phyloP scores from a whole-genome alignment of 2,888 invertebrate genomes.

The Craniophora ligustri region DNA sequence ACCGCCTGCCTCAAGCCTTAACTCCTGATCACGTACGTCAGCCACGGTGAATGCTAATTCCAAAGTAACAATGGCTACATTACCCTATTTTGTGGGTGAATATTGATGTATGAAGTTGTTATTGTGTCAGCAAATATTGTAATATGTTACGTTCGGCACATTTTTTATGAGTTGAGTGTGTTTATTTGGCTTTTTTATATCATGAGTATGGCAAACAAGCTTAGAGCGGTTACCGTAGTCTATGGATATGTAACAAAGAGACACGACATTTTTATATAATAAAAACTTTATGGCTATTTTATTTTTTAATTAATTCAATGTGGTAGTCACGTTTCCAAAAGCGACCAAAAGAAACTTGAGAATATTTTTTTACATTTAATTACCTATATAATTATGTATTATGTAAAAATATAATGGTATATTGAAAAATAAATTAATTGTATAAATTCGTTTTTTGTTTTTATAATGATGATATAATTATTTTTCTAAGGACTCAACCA shows the following conservation, averaged over 20 bases:
- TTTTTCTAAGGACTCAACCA: conserved; percentile 76
- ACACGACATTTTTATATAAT: too few relatives aligned
- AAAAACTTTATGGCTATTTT: too few relatives aligned
- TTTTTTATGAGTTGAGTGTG: conserved; percentile 24
- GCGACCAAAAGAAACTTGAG: too few relatives aligned
- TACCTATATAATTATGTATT: too few relatives aligned
- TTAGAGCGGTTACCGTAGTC: too few relatives aligned
- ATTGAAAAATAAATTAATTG: too few relatives aligned
- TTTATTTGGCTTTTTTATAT: conserved; percentile 8
- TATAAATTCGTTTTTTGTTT: neutral
- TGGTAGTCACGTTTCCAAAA: too few relatives aligned
- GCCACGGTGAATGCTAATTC: conserved; percentile 45
- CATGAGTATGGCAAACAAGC: too few relatives aligned
- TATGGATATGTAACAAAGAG: too few relatives aligned
- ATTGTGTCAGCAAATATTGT: conserved; percentile 20
- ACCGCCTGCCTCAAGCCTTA: conserved; percentile 13
- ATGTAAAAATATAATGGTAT: too few relatives aligned
- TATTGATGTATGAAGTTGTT: conserved; percentile 47
- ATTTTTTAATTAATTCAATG: too few relatives aligned
- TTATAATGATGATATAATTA: neutral
- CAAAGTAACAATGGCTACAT: conserved; percentile 48
- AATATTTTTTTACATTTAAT: too few relatives aligned
- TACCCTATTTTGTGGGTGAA: conserved; percentile 54
- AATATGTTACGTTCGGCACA: conserved; percentile 30
- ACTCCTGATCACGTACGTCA: conserved; percentile 35